These are phyloP conservation scores for Drosophila trapezifrons DNA, from an alignment of 1,140 invertebrate genomes.

Conservation along the genomic window DNA sequence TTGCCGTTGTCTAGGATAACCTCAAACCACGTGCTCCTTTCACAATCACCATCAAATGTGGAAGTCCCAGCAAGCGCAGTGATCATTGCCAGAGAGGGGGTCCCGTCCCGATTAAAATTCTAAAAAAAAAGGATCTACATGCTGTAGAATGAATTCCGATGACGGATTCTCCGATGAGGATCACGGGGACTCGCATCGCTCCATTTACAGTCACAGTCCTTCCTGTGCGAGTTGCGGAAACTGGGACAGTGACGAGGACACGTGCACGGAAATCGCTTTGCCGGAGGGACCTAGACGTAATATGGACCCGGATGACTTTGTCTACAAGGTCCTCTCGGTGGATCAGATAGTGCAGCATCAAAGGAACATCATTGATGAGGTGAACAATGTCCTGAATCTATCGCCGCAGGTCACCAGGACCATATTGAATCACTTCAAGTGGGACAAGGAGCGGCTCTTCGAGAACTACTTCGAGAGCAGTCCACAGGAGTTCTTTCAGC, in stretches of 20 bases:
- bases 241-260: slow-evolving; percentile 92
- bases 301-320: slow-evolving; percentile 93
- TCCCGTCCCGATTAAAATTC: background rate
- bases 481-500: slow-evolving; percentile 95
- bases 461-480: slow-evolving; percentile 98
- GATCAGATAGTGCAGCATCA: slow-evolving; percentile 98
- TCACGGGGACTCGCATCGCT: slow-evolving; percentile 93
- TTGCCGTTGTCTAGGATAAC: slow-evolving; percentile 4
- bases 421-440: slow-evolving; percentile 98
- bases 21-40: background rate
- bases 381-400: slow-evolving; percentile 94
- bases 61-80: slow-evolving; percentile 2
- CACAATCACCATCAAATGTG: slow-evolving; percentile 18
- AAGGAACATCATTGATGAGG: slow-evolving; percentile 98
- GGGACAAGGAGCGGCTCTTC: slow-evolving; percentile 99
- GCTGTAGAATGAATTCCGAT: slow-evolving; percentile 90
- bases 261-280: slow-evolving; percentile 94
- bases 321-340: slow-evolving; percentile 95
- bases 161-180: slow-evolving; percentile 92
- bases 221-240: slow-evolving; percentile 92
- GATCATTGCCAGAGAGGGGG: background rate
- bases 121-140: background rate
- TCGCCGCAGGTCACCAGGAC: slow-evolving; percentile 95
- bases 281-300: slow-evolving; percentile 87
- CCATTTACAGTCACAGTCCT: slow-evolving; percentile 42